A percentile compares a stretch with the other conserved stretches of the same genome.
phyloP scores from a whole-genome alignment of 2,113 vertebrate genomes.

The Perognathus longimembris region DNA sequence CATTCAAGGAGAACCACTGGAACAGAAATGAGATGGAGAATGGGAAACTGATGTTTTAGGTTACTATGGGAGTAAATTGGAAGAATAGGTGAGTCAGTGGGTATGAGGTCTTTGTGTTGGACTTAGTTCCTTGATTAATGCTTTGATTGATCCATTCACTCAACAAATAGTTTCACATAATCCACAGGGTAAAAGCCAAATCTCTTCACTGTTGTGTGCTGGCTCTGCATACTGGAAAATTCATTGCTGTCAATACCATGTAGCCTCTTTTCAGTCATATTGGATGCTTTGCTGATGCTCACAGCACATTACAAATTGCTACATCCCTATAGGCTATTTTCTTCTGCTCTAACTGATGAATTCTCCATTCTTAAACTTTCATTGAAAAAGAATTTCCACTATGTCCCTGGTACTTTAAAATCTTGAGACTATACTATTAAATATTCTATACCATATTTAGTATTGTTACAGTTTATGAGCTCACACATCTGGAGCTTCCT shows the following conservation, averaged over 20 bases:
- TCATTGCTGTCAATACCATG: background rate
- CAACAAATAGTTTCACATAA: constrained; percentile 25
- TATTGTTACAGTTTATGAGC: background rate
- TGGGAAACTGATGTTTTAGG: background rate
- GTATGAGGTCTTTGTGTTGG: background rate
- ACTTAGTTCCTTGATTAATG: constrained; percentile 38
- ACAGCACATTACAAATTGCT: background rate
- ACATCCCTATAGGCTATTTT: background rate
- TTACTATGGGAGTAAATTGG: background rate
- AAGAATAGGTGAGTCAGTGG: background rate
- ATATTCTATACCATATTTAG: background rate
- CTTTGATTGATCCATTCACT: constrained; percentile 30
- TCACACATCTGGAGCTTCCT: constrained; percentile 20
- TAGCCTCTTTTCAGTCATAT: constrained; percentile 8
- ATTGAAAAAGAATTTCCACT: background rate
- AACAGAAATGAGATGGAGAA: constrained; percentile 30
- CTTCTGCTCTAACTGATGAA: background rate
- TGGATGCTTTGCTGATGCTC: background rate
- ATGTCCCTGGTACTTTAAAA: background rate
- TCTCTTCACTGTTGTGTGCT: background rate
- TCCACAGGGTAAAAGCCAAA: constrained; percentile 7
- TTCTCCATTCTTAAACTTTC: background rate
- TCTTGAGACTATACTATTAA: background rate
- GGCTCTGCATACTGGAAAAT: constrained; percentile 44
- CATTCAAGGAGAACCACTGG: background rate